These are phyloP conservation scores for Ammodytes marinus DNA, from an alignment of 2,113 vertebrate species.

Conservation along the genomic window DNA sequence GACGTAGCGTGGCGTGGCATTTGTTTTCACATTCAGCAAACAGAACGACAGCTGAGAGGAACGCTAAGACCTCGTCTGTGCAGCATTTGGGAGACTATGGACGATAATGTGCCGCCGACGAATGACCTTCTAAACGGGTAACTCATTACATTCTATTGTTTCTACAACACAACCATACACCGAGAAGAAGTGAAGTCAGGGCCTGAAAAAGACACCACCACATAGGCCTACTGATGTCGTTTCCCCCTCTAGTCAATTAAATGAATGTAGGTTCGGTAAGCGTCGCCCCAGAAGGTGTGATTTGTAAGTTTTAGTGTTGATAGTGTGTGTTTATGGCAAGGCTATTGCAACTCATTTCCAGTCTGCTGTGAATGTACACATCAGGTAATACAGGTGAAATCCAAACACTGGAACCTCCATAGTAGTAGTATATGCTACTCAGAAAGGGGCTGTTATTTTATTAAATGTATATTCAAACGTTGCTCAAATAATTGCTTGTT, in stretches of 20 bases:
- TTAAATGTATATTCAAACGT: too few relatives aligned
- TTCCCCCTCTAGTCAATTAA: background rate
- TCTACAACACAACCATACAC: background rate
- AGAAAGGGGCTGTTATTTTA: background rate
- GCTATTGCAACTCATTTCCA: background rate
- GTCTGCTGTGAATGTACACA: background rate
- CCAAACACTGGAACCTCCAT: background rate
- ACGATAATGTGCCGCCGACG: background rate
- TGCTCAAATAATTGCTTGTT: background rate
- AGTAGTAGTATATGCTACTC: background rate
- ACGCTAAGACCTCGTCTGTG: rapidly evolving
- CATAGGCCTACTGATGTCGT: background rate
- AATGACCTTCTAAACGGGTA: background rate
- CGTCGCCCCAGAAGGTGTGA: background rate
- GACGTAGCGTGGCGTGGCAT: background rate
- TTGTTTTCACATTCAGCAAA: background rate
- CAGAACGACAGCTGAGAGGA: background rate
- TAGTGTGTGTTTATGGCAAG: background rate
- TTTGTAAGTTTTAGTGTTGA: background rate
- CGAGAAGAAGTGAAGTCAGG: background rate
- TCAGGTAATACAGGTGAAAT: background rate
- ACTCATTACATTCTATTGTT: background rate
- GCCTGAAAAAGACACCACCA: background rate
- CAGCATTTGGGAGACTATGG: conserved; percentile 2
- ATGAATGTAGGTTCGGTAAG: background rate